These are phyloP conservation scores for Zeugodacus cucurbitae DNA, from an alignment of 1,140 invertebrate genomes.

Conservation along the genomic window DNA sequence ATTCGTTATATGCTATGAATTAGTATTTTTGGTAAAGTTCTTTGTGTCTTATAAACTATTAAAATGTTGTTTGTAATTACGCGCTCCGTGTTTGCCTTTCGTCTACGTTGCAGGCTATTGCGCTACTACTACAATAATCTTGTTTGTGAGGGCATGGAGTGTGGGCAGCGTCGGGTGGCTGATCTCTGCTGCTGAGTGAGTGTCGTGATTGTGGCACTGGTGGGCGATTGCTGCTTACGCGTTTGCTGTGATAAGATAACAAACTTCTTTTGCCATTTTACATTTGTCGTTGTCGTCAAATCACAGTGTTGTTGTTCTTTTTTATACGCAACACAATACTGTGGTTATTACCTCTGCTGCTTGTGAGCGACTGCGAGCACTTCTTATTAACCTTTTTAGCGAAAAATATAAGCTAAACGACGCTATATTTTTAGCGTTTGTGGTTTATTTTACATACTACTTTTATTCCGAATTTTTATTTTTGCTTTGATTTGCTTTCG, in stretches of 20 bases:
- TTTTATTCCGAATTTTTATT: background rate
- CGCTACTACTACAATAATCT: background rate
- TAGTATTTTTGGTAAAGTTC: background rate
- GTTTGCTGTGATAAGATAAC: conserved; percentile 24
- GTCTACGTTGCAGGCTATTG: background rate
- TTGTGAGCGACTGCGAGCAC: background rate
- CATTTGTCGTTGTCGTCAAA: background rate
- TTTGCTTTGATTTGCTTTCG: background rate
- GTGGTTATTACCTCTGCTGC: background rate
- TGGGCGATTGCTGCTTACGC: background rate
- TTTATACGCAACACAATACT: background rate
- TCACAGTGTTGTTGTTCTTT: background rate
- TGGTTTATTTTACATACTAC: background rate
- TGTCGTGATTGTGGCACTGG: background rate
- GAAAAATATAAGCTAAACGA: background rate
- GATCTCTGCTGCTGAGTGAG: background rate
- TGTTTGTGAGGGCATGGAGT: background rate
- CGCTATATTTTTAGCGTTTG: background rate
- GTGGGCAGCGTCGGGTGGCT: background rate
- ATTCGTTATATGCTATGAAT: background rate
- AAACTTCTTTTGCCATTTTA: conserved; percentile 35
- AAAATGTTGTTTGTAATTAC: background rate
- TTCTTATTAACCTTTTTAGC: background rate
- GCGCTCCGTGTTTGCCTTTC: conserved; percentile 2
- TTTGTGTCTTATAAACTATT: background rate